Conservation (phyloP, 2,797 vertebrate genomes). For the Balearica regulorum region DNA sequence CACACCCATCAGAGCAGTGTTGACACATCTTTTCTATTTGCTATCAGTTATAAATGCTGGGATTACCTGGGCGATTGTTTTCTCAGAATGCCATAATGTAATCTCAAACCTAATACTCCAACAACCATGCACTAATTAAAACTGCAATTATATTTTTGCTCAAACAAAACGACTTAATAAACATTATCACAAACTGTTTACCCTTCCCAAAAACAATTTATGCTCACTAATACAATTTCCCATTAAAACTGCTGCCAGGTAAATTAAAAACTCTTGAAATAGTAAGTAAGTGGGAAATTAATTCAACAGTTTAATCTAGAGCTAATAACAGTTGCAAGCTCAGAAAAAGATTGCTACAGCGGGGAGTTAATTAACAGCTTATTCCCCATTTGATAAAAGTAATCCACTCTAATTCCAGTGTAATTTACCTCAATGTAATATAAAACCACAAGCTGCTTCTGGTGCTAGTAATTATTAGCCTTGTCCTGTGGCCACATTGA, state of each 20-base stretch:
- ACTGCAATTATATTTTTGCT: constrained; percentile 81
- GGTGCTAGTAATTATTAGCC: constrained; percentile 78
- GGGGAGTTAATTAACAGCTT: constrained; percentile 87
- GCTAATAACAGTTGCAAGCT: constrained; percentile 84
- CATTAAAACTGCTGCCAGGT: constrained; percentile 85
- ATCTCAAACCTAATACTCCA: constrained; percentile 76
- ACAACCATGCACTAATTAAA: constrained; percentile 80
- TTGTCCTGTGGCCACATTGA: constrained; percentile 75
- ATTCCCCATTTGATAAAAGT: constrained; percentile 87
- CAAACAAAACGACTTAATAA: constrained; percentile 81
- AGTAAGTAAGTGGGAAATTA: constrained; percentile 87
- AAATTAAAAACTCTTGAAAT: constrained; percentile 86
- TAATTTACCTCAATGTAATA: constrained; percentile 86
- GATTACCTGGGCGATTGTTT: constrained; percentile 73
- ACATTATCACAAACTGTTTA: constrained; percentile 81
- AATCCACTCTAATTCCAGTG: constrained; percentile 86
- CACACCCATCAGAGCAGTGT: not conserved
- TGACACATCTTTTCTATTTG: constrained; percentile 36
- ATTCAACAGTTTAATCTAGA: constrained; percentile 86
- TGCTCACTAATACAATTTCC: constrained; percentile 83
- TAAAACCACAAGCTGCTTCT: constrained; percentile 82
- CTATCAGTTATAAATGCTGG: constrained; percentile 58
- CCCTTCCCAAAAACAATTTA: constrained; percentile 80
- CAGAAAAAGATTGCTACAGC: constrained; percentile 84
- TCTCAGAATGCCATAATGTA: constrained; percentile 70